Evolutionary conservation across 2,888 invertebrate species (phyloP).

Genomic region (Drosophila kokeensis): DNA sequence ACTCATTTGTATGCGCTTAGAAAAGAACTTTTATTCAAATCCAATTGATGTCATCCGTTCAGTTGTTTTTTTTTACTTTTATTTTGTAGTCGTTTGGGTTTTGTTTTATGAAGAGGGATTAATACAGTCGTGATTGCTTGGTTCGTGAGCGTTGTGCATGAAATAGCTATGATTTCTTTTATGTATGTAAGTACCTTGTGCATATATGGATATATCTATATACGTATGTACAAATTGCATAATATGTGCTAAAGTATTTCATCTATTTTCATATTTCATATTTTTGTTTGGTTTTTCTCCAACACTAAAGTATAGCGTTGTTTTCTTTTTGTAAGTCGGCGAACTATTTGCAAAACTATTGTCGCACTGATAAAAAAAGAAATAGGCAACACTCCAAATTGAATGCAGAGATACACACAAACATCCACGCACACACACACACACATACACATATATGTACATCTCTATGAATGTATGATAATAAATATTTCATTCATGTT

Average conservation of each 20-base stretch:
- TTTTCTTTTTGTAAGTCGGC: background rate
- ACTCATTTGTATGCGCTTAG: conserved; percentile 17
- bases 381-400: too few species aligned
- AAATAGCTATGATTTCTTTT: conserved; percentile 1
- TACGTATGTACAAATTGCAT: background rate
- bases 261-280: background rate
- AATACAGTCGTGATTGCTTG: conserved; percentile 14
- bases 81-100: conserved; percentile 16
- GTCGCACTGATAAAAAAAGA: background rate
- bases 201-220: background rate
- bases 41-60: conserved; percentile 18
- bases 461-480: conserved; percentile 4
- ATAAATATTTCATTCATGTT: conserved; percentile 16
- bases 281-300: background rate
- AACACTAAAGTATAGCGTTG: background rate
- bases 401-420: background rate
- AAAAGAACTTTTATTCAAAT: conserved; percentile 16
- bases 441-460: background rate
- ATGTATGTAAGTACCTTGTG: background rate
- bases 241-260: background rate
- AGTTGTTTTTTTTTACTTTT: conserved; percentile 12
- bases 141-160: conserved; percentile 18
- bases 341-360: background rate
- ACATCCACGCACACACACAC: background rate
- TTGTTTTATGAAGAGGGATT: conserved; percentile 2